Percentiles rank a stretch among this genome's conserved stretches.
Evolutionary conservation across 2,888 invertebrate genomes (phyloP).

Genomic region (Amiota mariae): DNA sequence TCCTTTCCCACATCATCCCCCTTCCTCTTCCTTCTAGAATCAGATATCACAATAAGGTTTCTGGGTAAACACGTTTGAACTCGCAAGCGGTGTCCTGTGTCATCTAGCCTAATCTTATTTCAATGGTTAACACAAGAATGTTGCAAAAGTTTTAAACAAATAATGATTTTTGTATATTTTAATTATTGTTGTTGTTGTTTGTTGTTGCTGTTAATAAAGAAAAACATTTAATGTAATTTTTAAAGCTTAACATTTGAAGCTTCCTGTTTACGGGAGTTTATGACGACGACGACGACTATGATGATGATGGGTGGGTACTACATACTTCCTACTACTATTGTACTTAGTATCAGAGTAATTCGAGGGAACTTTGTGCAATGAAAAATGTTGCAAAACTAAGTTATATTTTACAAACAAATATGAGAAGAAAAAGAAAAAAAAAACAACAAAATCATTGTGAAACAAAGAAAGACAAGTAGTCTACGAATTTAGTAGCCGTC

Average conservation of each 20-base stretch:
- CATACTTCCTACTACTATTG: background rate
- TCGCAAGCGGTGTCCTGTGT: too few species aligned
- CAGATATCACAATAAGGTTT: too few species aligned
- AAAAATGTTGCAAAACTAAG: constrained; percentile 29
- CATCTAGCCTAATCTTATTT: too few species aligned
- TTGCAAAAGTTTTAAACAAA: too few species aligned
- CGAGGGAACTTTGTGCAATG: constrained; percentile 23
- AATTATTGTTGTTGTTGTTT: background rate
- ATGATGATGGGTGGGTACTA: too few species aligned
- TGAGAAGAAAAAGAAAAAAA: too few species aligned
- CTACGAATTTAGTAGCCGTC: constrained; percentile 27
- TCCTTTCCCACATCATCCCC: too few species aligned
- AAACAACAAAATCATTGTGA: constrained; percentile 9
- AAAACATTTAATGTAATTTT: constrained; percentile 30
- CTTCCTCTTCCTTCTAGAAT: too few species aligned
- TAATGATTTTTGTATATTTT: background rate
- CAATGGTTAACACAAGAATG: too few species aligned
- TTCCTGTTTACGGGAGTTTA: background rate
- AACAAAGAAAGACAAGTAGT: constrained; percentile 28
- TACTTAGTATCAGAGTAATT: background rate
- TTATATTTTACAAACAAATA: constrained; percentile 24
- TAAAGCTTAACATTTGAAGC: constrained; percentile 23
- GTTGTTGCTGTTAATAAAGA: background rate
- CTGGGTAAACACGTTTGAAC: too few species aligned
- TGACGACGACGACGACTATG: background rate